Evolutionary conservation across 2,113 vertebrate genomes (phyloP).

Genomic region (Neolamprologus ventralis): DNA sequence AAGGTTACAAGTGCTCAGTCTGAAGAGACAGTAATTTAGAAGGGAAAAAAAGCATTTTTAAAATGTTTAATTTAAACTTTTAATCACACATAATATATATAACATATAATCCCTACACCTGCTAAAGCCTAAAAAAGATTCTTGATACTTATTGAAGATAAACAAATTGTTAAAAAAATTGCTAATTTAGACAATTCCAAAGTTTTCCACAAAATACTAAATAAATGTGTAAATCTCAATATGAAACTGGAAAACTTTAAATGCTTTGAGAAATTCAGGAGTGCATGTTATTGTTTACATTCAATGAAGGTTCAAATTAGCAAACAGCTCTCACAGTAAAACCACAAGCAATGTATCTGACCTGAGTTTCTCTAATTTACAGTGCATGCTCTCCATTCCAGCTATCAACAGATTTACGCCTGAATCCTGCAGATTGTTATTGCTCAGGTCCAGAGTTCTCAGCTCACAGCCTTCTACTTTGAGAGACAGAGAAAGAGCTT

Average conservation of each 20-base stretch:
- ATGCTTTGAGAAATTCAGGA: neutral
- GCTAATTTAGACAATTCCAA: neutral
- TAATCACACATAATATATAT: neutral
- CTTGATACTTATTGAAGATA: neutral
- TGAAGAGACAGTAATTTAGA: neutral
- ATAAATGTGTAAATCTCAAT: neutral
- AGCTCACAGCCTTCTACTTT: neutral
- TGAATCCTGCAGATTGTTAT: neutral
- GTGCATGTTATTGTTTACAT: neutral
- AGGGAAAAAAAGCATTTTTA: neutral
- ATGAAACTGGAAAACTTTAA: neutral
- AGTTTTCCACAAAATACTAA: neutral
- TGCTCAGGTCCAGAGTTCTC: neutral
- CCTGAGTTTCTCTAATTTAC: neutral
- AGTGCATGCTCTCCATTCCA: neutral
- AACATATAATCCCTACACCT: neutral
- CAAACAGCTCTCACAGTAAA: neutral
- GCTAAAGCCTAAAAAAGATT: neutral
- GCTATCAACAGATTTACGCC: neutral
- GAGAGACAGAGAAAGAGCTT: neutral
- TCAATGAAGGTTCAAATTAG: neutral
- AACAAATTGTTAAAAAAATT: neutral
- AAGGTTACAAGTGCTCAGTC: neutral
- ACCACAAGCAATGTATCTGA: neutral
- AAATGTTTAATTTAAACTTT: neutral